Base-by-base conservation (phyloP, 1,140 invertebrate genomes). In the Caenorhabditis tropicalis region DNA sequence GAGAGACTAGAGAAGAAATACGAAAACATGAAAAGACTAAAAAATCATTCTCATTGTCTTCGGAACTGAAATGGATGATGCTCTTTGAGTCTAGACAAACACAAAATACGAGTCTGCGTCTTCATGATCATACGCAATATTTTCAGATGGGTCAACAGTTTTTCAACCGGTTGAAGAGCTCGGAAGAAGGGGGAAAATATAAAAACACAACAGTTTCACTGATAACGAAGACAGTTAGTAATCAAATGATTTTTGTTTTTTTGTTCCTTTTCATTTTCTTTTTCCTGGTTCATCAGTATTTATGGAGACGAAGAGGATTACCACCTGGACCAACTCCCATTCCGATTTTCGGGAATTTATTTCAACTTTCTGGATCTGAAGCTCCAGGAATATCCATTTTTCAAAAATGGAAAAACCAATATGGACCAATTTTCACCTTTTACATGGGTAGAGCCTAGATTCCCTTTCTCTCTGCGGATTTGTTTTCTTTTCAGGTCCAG, bases 351-450 rank as follows among this genome's bases (percentile, higher is more conserved):
- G 83, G 83, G 43, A 84, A 84, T 27, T 84, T 79, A 31, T 49
- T 81, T 29, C 48, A 39, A 29, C 43, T 84, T 10, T 51, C 58
- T 24, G 24, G 24, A 5, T 48, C 83, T 12, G 83, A 81, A 39
- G 46, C 46, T 29, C 83, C 83, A 2, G 83, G 83, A 24, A 83
- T 58, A 9, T 60, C 49, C 0, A 70, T 48, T 27, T 84, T 80
- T 24, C 39, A 80, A 31, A 81, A 49, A 53, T 86, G 82, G 83
- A 81, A 79, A 58, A 36, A 79, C 24, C 82, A 84, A 39, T 86
- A 60, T 33, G 84, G 84, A 10, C 58, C 84, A 33, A 60, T 86
- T 7, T 86, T 51, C 53, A 86, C 85, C 2, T 86, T 79, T 60
- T 86, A 83, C 86, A 49, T 86, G 24, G 82, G 85, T 31, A 58